These are phyloP conservation scores for Anas georgica DNA, from an alignment of 2,797 vertebrate genomes.

Conservation along the genomic window DNA sequence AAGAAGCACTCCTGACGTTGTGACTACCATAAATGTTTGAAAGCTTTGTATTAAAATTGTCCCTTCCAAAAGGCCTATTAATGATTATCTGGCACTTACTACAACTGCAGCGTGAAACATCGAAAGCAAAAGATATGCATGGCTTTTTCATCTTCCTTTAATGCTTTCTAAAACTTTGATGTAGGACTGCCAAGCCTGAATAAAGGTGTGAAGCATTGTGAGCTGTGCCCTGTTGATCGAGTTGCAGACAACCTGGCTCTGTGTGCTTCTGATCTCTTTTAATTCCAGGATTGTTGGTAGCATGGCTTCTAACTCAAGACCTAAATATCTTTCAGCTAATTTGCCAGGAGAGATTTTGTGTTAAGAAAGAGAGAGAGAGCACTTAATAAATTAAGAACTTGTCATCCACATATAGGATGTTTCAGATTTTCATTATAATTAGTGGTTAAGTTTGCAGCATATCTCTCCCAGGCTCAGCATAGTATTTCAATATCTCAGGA, in stretches of 20 bases:
- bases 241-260: neutral
- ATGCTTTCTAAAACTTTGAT: neutral
- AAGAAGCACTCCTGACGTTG: neutral
- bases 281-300: neutral
- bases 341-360: neutral
- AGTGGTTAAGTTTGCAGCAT: fast-evolving
- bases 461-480: neutral
- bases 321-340: neutral
- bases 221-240: neutral
- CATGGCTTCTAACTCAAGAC: neutral
- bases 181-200: neutral
- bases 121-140: neutral
- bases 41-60: neutral
- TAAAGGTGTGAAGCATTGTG: neutral
- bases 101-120: neutral
- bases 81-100: neutral
- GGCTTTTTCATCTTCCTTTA: neutral
- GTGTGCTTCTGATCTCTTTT: neutral
- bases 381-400: neutral
- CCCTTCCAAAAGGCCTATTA: neutral
- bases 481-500: neutral
- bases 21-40: neutral
- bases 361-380: fast-evolving
- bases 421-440: neutral
- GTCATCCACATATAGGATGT: neutral